Base-by-base conservation (phyloP, 2,797 vertebrate genomes). In the Notolepis coatsorum region DNA sequence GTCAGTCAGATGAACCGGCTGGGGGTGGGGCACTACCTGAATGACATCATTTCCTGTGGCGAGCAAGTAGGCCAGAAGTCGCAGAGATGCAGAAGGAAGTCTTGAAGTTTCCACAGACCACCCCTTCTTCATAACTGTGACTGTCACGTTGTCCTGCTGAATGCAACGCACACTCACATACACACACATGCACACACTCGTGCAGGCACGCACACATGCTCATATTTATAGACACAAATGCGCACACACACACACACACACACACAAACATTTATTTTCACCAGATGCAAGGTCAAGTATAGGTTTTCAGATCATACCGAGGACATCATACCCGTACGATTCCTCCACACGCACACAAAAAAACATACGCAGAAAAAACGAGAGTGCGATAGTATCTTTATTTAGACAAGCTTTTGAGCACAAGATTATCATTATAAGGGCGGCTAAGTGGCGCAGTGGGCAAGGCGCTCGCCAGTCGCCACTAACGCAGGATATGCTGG, bases 31-130 rank as follows among this genome's bases (percentile, higher is more conserved):
- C 73, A 71, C 45, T 73, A 84, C 75, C 76, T 82, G 66, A 39
- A 49, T 65, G 73, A 86, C 67, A 80, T 85, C 70, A 81, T 77
- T 71, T 86, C 81, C 77, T 79, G 83, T 79, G 77, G 80, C 38
- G 66, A 78, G 63, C 73, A 77, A 55, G 60, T 38, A 81, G 18
- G 60, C 68, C 67, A 77, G n/a, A 79, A 65, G 50, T 71, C 64
- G 56, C 21, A 65, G 23, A 65, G 59, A 68, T 71, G 58, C 48
- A 79, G 61, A 69, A 72, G 72, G 68, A 81, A 84, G 75, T 71
- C 50, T 53, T 63, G 7, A 70, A 56, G 64, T 86, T 91, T 87
- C 73, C 79, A 80, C 75, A 80, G 68, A 73, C 41, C 28, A 39
- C 23, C 13, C 30, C 41, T 68, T 59, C 35, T 60, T 35, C 54